Base-by-base conservation (phyloP, 2,888 invertebrate genomes). In the Parasteatoda lunata region DNA sequence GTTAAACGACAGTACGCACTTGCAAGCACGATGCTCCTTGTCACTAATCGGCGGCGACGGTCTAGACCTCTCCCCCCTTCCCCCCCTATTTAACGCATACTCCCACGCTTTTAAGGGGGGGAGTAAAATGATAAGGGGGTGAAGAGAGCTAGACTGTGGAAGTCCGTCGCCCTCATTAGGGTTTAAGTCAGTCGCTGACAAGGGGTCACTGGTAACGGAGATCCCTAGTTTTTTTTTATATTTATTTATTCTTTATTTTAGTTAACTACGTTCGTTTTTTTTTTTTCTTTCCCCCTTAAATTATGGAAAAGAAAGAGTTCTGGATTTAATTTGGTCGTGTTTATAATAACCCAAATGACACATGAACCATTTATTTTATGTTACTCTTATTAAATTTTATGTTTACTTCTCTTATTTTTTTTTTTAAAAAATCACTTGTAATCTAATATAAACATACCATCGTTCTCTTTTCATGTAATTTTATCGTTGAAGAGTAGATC, bases 101-200 rank as follows among this genome's bases (percentile, higher is more conserved):
- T 69, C 69, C 77, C 77, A 45, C 70, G 59, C 45, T 30, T 5
- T 7, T 30, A 11, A 49, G 49, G 51, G 64, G 69, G 69, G 72
- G 5, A 48, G 13, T 51, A 11, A 4, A n/a, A 30, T 6, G 49
- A 15, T 15, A 49, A n/a, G 45, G 64, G 69, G 69, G 72, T 5
- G 47, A 64, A 71, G 64, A 54, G 30, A 48, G 71, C 79, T 69
- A 49, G 79, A 77, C 76, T 15, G 69, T 49, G 73, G 84, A 75
- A 84, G 84, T 75, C 79, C 79, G 84, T 79, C 84, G 78, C 80
- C 85, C 80, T 85, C 85, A 85, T 85, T 85, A 85, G 85, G 70
- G 30, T n/a, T n/a, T n/a, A 15, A 80, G 65, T 77, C 73, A 70
- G 65, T 54, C 71, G 85, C 71, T 85, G 85, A 85, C 85, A 80